Evolutionary conservation across 1,140 invertebrate genomes (phyloP), one percentile per base, ranked within the genome.

Genomic region (Calephelis virginiensis): DNA sequence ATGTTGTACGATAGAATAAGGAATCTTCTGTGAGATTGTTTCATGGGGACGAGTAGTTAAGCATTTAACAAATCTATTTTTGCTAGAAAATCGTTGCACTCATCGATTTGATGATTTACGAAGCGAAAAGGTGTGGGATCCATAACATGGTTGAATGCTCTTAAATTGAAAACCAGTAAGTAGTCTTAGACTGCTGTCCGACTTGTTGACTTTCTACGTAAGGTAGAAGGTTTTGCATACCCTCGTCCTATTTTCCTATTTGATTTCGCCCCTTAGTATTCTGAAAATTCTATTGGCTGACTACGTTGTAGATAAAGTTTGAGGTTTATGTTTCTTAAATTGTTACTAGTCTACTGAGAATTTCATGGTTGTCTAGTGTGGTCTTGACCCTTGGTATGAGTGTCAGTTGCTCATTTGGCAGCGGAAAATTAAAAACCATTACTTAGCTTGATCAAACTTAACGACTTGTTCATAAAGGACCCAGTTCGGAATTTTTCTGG

Each of bases 41-140:
- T 48, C n/a, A 48, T n/a, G 7, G 46, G 46, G 10, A 48, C 46
- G 46, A 12, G 46, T 48, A 48, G 46, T 10, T 48, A 48, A 12
- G 12, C 46, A 48, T n/a, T 48, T 48, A n/a, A 48, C n/a, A 48
- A 48, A 48, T 48, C 46, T 48, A 48, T 48, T 48, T 48, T 48
- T n/a, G 46, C 46, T 10, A 48, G 46, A n/a, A 48, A 48, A n/a
- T 48, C 46, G 46, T 48, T 48, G 46, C 46, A n/a, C 46, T 48
- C 11, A n/a, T 12, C 46, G 11, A 12, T 48, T 6, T 48, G 46
- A 48, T 48, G 46, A 48, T 48, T 48, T 48, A 48, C 46, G 11
- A 48, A n/a, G 12, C 11, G 46, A 48, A 48, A 48, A 48, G 10
- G 46, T 48, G 11, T 48, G 11, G 46, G 46, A 48, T 2, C n/a